Conservation (phyloP, 2,888 invertebrate species). For the Physocephala rufipes region DNA sequence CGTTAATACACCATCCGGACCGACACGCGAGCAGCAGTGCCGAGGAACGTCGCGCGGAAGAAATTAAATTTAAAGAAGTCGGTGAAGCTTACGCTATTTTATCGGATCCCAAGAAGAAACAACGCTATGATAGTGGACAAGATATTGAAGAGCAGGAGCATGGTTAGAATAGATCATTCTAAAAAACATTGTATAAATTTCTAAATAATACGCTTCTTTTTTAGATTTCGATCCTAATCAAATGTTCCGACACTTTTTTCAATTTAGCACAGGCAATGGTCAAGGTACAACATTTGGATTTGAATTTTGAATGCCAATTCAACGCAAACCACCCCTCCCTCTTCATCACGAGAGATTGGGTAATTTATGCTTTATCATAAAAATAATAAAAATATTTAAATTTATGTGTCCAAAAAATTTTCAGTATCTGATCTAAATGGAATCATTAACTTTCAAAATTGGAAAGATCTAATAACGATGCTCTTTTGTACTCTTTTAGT, state of each 20-base stretch:
- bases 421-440: too few relatives aligned
- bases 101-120: slow-evolving; percentile 89
- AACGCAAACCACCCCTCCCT: slow-evolving; percentile 33
- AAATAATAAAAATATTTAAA: not conserved
- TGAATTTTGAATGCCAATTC: slow-evolving; percentile 55
- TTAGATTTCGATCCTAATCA: slow-evolving; percentile 83
- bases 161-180: slow-evolving; percentile 48
- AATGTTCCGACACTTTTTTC: slow-evolving; percentile 87
- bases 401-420: too few relatives aligned
- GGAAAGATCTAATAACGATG: too few relatives aligned
- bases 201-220: slow-evolving; percentile 49
- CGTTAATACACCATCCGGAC: slow-evolving; percentile 93
- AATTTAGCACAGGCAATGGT: slow-evolving; percentile 71
- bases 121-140: slow-evolving; percentile 90
- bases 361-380: slow-evolving; percentile 32
- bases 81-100: slow-evolving; percentile 95
- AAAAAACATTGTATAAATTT: slow-evolving; percentile 11
- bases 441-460: too few relatives aligned
- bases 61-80: slow-evolving; percentile 93
- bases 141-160: slow-evolving; percentile 78
- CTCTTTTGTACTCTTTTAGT: too few relatives aligned
- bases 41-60: slow-evolving; percentile 87
- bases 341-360: slow-evolving; percentile 35
- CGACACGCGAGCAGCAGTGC: slow-evolving; percentile 89
- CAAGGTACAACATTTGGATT: slow-evolving; percentile 66